phyloP scores from a whole-genome alignment of 2,113 vertebrate genomes.

The Climacteris rufus region DNA sequence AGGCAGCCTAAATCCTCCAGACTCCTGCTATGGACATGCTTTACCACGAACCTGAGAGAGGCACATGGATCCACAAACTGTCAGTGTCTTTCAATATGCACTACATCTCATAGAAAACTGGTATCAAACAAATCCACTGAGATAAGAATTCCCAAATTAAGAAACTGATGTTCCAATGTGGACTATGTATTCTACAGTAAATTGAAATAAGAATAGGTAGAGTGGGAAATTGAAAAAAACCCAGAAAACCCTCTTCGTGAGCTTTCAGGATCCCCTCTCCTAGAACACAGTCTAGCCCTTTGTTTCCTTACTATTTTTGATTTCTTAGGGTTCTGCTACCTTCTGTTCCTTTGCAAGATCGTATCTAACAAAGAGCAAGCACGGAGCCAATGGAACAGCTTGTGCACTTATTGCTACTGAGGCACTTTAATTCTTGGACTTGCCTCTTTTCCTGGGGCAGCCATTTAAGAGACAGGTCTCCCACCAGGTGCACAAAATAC shows the following conservation, averaged over 20 bases:
- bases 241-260: accelerated
- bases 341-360: not conserved
- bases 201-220: not conserved
- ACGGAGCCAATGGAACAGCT: conserved; percentile 25
- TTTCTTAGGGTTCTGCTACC: not conserved
- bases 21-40: not conserved
- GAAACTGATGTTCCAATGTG: not conserved
- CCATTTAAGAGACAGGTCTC: not conserved
- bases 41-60: not conserved
- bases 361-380: not conserved
- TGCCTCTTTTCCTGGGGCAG: conserved; percentile 5
- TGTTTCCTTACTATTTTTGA: not conserved
- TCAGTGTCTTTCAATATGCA: not conserved
- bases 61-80: not conserved
- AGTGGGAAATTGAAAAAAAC: not conserved
- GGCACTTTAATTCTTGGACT: conserved; percentile 30
- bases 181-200: not conserved
- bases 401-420: not conserved
- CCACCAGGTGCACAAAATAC: not conserved
- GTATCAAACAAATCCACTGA: accelerated
- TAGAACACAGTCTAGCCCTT: not conserved
- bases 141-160: not conserved
- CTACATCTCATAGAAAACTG: not conserved
- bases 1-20: not conserved
- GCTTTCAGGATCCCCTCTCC: not conserved